These are phyloP conservation scores for Phoronis australis DNA, from an alignment of 2,888 invertebrate genomes.

Conservation along the genomic window DNA sequence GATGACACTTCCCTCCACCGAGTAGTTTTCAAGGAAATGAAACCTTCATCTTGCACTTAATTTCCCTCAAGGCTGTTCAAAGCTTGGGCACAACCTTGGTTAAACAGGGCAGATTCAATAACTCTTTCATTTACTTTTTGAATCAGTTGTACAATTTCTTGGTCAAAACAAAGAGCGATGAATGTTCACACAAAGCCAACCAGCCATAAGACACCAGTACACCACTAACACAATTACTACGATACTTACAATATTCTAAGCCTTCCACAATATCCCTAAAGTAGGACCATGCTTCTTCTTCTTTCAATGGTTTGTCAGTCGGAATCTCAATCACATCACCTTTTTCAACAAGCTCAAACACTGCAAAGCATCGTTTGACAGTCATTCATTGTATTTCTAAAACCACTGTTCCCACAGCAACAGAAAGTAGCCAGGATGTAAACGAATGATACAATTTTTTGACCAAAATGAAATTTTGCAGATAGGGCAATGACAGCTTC, in stretches of 20 bases:
- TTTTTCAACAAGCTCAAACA: conserved; percentile 87
- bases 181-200: neutral
- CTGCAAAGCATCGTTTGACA: too few relatives aligned
- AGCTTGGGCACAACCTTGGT: too few relatives aligned
- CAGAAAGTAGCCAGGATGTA: too few relatives aligned
- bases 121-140: too few relatives aligned
- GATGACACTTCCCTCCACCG: too few relatives aligned
- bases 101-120: too few relatives aligned
- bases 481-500: neutral
- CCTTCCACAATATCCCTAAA: conserved; percentile 88
- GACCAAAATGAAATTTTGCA: neutral
- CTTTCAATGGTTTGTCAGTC: conserved; percentile 74
- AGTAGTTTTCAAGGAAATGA: too few relatives aligned
- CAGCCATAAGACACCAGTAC: neutral
- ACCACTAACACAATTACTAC: neutral
- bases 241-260: conserved; percentile 84
- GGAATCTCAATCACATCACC: conserved; percentile 84
- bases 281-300: conserved; percentile 78
- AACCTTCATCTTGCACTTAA: too few relatives aligned
- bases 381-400: too few relatives aligned
- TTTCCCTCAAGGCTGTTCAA: too few relatives aligned
- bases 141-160: neutral
- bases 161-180: neutral
- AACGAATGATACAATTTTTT: neutral
- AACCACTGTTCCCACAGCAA: too few relatives aligned